phyloP scores from a whole-genome alignment of 2,113 vertebrate genomes.

The Nibea albiflora region DNA sequence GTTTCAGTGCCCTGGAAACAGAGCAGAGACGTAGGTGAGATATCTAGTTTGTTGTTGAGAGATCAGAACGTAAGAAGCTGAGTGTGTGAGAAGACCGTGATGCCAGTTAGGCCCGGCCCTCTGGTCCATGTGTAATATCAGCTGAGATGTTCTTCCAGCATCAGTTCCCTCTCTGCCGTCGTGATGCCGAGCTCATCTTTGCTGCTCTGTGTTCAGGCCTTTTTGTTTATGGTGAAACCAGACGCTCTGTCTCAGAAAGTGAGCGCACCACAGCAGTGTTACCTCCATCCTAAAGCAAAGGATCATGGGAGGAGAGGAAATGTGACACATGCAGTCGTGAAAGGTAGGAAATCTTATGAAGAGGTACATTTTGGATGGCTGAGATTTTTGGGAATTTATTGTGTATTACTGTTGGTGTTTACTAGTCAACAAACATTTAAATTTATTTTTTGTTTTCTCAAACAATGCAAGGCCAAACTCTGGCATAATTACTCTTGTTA shows the following conservation, averaged over 20 bases:
- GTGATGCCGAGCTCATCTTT: constrained; percentile 26
- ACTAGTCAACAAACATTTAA: background rate
- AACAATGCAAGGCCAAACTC: too few relatives aligned
- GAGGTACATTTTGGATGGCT: background rate
- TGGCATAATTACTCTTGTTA: too few relatives aligned
- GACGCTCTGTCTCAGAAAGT: background rate
- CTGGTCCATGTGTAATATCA: constrained; percentile 12
- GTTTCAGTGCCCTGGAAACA: background rate
- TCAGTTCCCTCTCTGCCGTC: constrained; percentile 5
- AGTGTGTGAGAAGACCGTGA: constrained; percentile 19
- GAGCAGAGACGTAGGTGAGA: constrained; percentile 40
- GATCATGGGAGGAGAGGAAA: constrained; percentile 25
- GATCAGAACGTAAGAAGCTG: constrained; percentile 16
- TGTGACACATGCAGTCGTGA: background rate
- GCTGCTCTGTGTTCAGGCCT: constrained; percentile 10
- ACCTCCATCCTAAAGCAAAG: constrained; percentile 17
- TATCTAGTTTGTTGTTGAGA: constrained; percentile 44
- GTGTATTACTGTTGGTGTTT: too few relatives aligned
- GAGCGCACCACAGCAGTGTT: constrained; percentile 1
- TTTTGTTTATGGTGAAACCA: background rate
- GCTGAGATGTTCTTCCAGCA: constrained; percentile 15
- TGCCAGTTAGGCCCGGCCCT: constrained; percentile 36
- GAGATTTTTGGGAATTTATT: background rate
- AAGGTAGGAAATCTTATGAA: constrained; percentile 18
- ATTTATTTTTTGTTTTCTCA: background rate